Evolutionary conservation across 1,140 invertebrate genomes (phyloP), one percentile per base, ranked within the genome.

Genomic region (Eumaeus atala): DNA sequence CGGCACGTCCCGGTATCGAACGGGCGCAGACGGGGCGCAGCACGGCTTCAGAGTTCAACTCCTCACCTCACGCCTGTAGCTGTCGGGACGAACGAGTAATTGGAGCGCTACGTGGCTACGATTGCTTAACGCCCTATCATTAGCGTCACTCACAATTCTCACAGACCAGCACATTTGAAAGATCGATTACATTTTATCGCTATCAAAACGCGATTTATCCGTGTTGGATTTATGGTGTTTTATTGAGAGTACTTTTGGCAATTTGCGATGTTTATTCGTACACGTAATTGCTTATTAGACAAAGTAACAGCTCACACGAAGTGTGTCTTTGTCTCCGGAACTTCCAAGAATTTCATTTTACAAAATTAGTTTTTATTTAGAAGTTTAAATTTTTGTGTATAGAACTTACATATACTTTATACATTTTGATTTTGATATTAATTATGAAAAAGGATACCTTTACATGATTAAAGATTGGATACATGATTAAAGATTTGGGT

Each of bases 111-210:
- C 77, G 77, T 77, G 70, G 69, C 73, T 72, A 66, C 70, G 70
- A 74, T 72, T 74, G 73, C 71, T 67, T 70, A 72, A 66, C 78
- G 77, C 65, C 77, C 72, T 76, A 75, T 77, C 79, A 83, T 85
- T 85, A 85, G 74, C 71, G 82, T 85, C 79, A 83, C 77, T 84
- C 77, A 83, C 67, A 78, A 78, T 74, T 64, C 58, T 64, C 53
- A 53, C 51, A 61, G 54, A 51, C 40, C 44, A 58, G 14, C 64
- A 57, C 56, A 61, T 35, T 59, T 65, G 67, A 53, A 62, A 73
- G 16, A 44, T 44, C 40, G 40, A 44, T 44, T 44, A 28, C 21
- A 6, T 28, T 28, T 28, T 44, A 44, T 17, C 14, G 14, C 14
- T 16, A 44, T 44, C 40, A 1, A 44, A 18, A 44, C 14, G 14